Evolutionary conservation across 1,140 invertebrate species (phyloP), one percentile per base, ranked within the genome.

Genomic region (Ceratina australensis): DNA sequence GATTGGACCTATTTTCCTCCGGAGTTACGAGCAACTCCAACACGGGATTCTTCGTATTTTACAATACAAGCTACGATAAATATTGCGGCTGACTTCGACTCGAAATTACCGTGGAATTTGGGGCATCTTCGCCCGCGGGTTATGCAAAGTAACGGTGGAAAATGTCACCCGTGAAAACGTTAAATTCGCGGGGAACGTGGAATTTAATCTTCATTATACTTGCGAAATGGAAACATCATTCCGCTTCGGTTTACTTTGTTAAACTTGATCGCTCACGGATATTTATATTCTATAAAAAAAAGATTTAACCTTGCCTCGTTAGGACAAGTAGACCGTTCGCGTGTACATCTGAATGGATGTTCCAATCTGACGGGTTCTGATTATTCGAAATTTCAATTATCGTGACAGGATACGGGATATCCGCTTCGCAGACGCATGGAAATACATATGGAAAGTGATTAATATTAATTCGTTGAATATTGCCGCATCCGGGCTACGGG

Each of bases 381-480:
- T 63, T 66, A 42, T 74, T 57, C 28, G 33, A 18, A 24, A 47
- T 47, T 49, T 67, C 63, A 66, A 57, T 54, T 24, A 26, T n/a
- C 16, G 0, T 18, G 52, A 47, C 33, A 10, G 22, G 20, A 57
- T 57, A 26, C 7, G 18, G 22, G 12, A 68, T 33, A 66, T 22
- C 33, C 63, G 49, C 8, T 18, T 18, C 16, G 49, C 3, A 24
- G 54, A 1, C 33, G 47, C 42, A 69, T 5, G 47, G 42, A 61
- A 69, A 52, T 76, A 76, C 61, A 57, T 61, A 61, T 49, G 26
- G 74, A 61, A 69, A 52, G 28, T 69, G 57, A 76, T 76, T 76
- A 76, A 69, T 69, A 76, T 76, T 69, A 68, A 76, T 76, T 24
- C 66, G 16, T 15, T 3, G 56, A 52, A 28, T 28, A 61, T 76